Evolutionary conservation across 1,140 invertebrate genomes (phyloP).

Genomic region (Leptoteleia sp.): DNA sequence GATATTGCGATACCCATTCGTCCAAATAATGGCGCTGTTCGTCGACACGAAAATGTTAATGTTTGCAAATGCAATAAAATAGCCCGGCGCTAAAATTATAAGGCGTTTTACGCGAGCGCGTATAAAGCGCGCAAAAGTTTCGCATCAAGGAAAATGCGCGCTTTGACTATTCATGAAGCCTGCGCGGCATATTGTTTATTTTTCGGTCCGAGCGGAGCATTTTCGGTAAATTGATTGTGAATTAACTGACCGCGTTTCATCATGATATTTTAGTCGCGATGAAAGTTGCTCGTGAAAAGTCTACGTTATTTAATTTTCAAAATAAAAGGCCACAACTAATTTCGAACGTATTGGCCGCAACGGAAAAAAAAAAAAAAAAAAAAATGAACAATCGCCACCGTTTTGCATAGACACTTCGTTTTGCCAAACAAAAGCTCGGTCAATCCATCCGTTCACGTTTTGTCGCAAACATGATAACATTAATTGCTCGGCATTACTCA

Average conservation of each 20-base stretch:
- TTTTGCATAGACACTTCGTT: conserved; percentile 3
- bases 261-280: not conserved
- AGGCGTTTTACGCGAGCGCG: conserved; percentile 4
- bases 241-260: conserved; percentile 19
- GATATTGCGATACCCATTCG: conserved; percentile 50
- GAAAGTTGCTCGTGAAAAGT: not conserved
- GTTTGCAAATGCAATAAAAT: conserved; percentile 35
- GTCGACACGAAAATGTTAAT: conserved; percentile 35
- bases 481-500: conserved; percentile 4
- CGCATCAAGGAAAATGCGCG: conserved; percentile 8
- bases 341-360: not conserved
- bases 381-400: conserved; percentile 10
- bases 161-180: conserved; percentile 30
- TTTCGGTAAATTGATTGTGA: conserved; percentile 27
- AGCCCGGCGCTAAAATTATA: conserved; percentile 22
- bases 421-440: conserved; percentile 2
- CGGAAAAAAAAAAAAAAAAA: conserved; percentile 8
- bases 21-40: conserved; percentile 28
- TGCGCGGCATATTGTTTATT: conserved; percentile 13
- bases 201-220: not conserved
- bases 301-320: conserved; percentile 7
- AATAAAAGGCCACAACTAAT: conserved; percentile 12
- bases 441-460: not conserved
- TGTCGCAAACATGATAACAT: conserved; percentile 6
- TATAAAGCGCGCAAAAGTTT: conserved; percentile 1